Conservation (phyloP, 53 echinoderm and acorn worm species). For the Arbacia lixula region DNA sequence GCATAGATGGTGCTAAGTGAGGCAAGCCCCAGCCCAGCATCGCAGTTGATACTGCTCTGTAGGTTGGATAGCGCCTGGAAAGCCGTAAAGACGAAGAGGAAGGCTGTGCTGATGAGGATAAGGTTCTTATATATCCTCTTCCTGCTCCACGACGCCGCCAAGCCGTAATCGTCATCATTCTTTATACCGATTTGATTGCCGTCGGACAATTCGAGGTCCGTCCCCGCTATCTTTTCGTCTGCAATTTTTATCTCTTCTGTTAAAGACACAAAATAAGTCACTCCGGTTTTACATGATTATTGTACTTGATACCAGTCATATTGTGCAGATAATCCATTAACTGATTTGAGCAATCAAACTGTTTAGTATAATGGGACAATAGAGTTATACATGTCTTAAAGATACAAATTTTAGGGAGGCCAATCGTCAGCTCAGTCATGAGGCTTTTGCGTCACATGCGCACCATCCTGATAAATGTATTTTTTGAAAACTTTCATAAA, state of each 20-base stretch:
- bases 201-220: neutral
- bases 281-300: too few species aligned
- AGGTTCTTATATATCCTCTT: slow-evolving; percentile 77
- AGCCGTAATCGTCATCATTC: neutral
- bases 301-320: too few species aligned
- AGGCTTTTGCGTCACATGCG: too few species aligned
- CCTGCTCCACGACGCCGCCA: slow-evolving; percentile 58
- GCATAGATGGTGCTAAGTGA: slow-evolving; percentile 88
- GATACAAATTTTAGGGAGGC: too few species aligned
- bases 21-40: slow-evolving; percentile 86
- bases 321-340: too few species aligned
- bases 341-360: too few species aligned
- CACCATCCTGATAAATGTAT: too few species aligned
- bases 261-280: neutral
- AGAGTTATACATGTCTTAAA: too few species aligned
- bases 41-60: slow-evolving; percentile 97
- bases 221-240: neutral
- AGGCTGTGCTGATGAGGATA: slow-evolving; percentile 70
- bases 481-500: too few species aligned
- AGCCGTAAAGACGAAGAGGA: slow-evolving; percentile 87
- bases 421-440: too few species aligned
- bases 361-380: too few species aligned
- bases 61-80: slow-evolving; percentile 92
- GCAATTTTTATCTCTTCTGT: neutral
- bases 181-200: neutral